Percentiles rank a stretch among this genome's conserved stretches.
Conservation (phyloP, 92 coral and sea anemone genomes). For the Parazoanthus darwini region DNA sequence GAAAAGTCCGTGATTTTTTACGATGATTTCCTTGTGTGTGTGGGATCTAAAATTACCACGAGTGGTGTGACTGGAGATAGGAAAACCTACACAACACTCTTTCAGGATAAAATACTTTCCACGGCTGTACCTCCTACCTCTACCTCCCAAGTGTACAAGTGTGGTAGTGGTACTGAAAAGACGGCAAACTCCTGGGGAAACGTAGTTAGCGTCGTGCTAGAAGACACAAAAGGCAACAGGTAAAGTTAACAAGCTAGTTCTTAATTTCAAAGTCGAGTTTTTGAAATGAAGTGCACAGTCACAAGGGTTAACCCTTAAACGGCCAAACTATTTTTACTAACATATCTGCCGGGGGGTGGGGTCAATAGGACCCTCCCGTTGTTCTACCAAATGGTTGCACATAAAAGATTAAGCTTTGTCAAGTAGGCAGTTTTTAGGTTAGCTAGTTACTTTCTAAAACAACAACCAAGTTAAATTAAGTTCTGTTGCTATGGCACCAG, state of each 20-base stretch:
- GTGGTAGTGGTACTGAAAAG: background rate
- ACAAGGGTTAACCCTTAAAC: background rate
- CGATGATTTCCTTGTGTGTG: background rate
- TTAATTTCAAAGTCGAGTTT: background rate
- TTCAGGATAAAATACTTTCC: constrained; percentile 31
- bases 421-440: no score
- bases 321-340: no score
- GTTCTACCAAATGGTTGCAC: no score
- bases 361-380: no score
- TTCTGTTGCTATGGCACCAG: no score
- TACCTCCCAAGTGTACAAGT: background rate
- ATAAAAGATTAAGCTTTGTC: no score
- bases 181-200: background rate
- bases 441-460: no score
- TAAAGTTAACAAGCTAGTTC: background rate
- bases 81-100: constrained; percentile 39
- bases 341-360: no score
- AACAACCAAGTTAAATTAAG: no score
- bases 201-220: background rate
- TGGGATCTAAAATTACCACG: background rate
- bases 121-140: background rate
- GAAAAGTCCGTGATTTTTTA: background rate
- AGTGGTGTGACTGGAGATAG: background rate
- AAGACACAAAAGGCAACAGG: constrained; percentile 12
- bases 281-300: background rate